A percentile compares a stretch with the other conserved stretches of the same genome.
Evolutionary conservation across 35 echinoderm and acorn worm genomes (phyloP).

Genomic region (Ophioderma brevispina): DNA sequence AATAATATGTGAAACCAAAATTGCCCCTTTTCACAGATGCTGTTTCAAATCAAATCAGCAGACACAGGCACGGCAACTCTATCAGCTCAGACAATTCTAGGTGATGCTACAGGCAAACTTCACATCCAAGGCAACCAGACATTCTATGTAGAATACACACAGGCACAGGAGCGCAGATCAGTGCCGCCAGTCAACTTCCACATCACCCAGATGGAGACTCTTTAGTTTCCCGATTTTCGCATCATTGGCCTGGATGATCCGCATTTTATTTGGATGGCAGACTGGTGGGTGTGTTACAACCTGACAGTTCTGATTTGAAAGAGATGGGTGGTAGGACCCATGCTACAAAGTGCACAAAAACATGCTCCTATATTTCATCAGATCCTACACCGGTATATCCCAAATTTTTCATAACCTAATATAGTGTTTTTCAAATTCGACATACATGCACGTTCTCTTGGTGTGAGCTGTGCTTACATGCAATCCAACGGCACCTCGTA

Average conservation of each 20-base stretch:
- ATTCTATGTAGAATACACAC: constrained; percentile 83
- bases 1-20: too few relatives aligned
- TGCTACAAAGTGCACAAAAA: constrained; percentile 76
- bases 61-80: constrained; percentile 29
- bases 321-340: constrained; percentile 58
- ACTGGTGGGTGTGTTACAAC: constrained; percentile 77
- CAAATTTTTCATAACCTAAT: too few relatives aligned
- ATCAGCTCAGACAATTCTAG: constrained; percentile 63
- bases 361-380: too few relatives aligned
- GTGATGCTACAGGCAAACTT: constrained; percentile 65
- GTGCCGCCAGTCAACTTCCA: constrained; percentile 83
- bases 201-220: constrained; percentile 45
- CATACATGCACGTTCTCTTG: too few relatives aligned
- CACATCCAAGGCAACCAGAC: constrained; percentile 69
- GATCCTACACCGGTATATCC: too few relatives aligned
- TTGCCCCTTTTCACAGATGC: too few relatives aligned
- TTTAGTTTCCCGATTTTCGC: constrained; percentile 74
- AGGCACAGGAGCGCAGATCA: constrained; percentile 52
- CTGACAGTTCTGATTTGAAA: constrained; percentile 65
- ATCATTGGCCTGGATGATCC: constrained; percentile 60
- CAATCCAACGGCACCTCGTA: too few relatives aligned
- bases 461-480: too few relatives aligned
- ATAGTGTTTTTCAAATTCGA: too few relatives aligned
- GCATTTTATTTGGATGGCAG: constrained; percentile 69
- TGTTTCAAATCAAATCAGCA: constrained; percentile 25